Base-by-base conservation (phyloP, 2,888 invertebrate genomes). In the Parthenolecanium corni region DNA sequence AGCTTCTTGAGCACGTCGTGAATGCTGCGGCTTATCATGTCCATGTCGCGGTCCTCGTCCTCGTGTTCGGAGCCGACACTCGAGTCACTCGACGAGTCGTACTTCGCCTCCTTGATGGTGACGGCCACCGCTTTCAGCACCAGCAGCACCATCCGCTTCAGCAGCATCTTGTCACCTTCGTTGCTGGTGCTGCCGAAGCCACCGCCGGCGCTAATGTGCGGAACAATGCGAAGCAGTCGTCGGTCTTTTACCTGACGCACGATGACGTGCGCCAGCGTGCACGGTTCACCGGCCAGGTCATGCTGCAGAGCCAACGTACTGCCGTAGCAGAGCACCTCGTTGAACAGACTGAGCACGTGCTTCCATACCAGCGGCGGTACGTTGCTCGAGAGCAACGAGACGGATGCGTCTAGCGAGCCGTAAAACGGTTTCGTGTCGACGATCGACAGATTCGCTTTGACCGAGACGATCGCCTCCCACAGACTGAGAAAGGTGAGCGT, bases 391-490 rank as follows among this genome's bases (percentile, higher is more conserved):
- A 86, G 73, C 65, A 85, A 75, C 65, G 84, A 80, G 14, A 88
- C 86, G 74, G 91, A 86, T 69, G 83, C 82, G 69, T 89, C 86
- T 68, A 91, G 74, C 71, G 89, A 86, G 1, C 86, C 85, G 73
- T 90, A 89, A 73, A 90, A 92, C 2, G 89, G 86, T 72, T 90
- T 86, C 0, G 89, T 91, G 71, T 91, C 90, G 66, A 89, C 85
- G 24, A 91, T 85, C 47, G 90, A 89, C 62, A 92, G 79, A 76
- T 91, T 91, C 21, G 90, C 89, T 75, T 88, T 89, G 0, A 91
- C 89, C 62, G 90, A 89, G 71, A 92, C 90, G 18, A 90, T 88
- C 67, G 87, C 86, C 72, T 90, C 89, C 91, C 91, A 91, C 40
- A 92, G 75, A 57, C 86, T 83, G 67, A 92, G 79, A 73, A 91